Evolutionary conservation across 2,888 invertebrate species (phyloP).

Genomic region (Macrophya annulata): DNA sequence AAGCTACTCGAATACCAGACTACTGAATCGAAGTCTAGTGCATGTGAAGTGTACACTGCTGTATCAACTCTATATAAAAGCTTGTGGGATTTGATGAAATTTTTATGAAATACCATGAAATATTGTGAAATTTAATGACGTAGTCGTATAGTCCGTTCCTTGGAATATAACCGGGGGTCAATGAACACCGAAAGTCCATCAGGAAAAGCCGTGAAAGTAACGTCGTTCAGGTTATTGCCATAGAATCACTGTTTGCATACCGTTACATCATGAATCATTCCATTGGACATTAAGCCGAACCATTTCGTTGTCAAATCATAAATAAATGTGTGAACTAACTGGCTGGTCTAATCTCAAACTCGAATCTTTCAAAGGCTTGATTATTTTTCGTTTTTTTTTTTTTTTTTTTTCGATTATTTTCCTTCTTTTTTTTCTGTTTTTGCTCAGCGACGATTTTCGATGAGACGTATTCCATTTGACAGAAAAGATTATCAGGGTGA

Average conservation of each 20-base stretch:
- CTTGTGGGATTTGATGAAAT: background rate
- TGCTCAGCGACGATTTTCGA: background rate
- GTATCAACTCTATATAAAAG: background rate
- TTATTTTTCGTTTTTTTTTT: background rate
- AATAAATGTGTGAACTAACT: background rate
- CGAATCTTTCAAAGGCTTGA: background rate
- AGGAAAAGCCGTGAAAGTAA: background rate
- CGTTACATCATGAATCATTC: constrained; percentile 6
- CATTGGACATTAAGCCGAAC: background rate
- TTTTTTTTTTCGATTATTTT: background rate
- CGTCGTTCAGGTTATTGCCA: background rate
- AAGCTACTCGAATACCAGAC: background rate
- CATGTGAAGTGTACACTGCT: no score
- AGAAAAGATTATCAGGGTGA: constrained; percentile 25
- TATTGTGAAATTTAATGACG: background rate
- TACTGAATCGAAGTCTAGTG: no score
- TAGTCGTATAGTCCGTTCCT: background rate
- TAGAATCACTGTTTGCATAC: background rate
- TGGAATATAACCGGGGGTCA: background rate
- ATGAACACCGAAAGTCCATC: background rate
- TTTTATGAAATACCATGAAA: background rate
- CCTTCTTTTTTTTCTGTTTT: background rate
- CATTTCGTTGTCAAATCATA: background rate
- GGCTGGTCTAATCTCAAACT: background rate
- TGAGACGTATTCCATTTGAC: background rate